Base-by-base conservation (phyloP, 2,113 vertebrate species). In the Patagioenas fasciata region DNA sequence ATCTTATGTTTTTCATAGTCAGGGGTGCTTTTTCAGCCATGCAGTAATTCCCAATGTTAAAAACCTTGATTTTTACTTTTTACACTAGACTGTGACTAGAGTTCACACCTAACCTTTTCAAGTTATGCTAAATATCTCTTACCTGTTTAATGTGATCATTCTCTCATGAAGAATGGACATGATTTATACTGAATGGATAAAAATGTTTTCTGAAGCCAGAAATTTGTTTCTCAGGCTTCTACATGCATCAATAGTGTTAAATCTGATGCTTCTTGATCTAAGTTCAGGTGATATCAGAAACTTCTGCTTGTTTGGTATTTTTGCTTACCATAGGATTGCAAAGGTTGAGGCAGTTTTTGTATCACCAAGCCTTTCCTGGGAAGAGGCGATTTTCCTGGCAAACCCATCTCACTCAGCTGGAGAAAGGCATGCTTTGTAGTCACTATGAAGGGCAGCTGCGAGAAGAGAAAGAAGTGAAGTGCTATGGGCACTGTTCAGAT, bases 1-100 rank as follows among this genome's bases (percentile, higher is more conserved):
- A 97, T 85, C 88, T 91, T 91, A 91, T 92, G 32, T 93, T 92
- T 97, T 97, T 97, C 95, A 93, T 83, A 96, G 87, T n/a, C 79
- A 75, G 82, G 36, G 79, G 74, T 94, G 89, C 66, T 95, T 97
- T 97, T 95, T 53, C 81, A 96, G 71, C 92, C 93, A 83, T 26
- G 75, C 47, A 85, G 73, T 94, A 97, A 97, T 96, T 97, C 73
- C 89, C 80, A 95, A 8, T 11, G 11, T 87, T 97, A 86, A 97
- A 97, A 85, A 56, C 81, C 66, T 93, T 88, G 84, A 92, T 93
- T 96, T 96, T 95, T 80, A 48, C 67, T 90, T 51, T 78, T 40
- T 38, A 54, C 25, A 13, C 86, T 93, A 85, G 81, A 66, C 61
- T 84, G 89, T 91, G 93, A 93, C 94, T 97, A 89, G 92, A 97